These are phyloP conservation scores for Sphaerophoria rueppellii DNA, from an alignment of 2,888 invertebrate species.

Conservation along the genomic window DNA sequence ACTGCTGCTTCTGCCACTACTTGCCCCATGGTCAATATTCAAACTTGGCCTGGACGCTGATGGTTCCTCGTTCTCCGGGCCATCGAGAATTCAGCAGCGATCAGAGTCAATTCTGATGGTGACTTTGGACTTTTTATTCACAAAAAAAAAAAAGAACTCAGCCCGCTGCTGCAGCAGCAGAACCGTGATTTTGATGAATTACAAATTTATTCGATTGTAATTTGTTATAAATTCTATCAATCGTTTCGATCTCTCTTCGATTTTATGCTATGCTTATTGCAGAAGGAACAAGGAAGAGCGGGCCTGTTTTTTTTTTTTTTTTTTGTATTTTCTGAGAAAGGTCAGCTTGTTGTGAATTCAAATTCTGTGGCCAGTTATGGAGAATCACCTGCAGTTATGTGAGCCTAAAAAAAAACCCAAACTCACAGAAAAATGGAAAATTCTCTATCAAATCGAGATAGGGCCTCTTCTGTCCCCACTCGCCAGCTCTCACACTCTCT, in stretches of 20 bases:
- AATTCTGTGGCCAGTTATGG: conserved; percentile 12
- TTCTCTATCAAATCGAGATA: conserved; percentile 54
- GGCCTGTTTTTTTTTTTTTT: background rate
- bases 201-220: conserved; percentile 73
- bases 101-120: conserved; percentile 43
- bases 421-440: conserved; percentile 68
- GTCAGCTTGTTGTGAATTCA: conserved; percentile 44
- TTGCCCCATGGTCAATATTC: conserved; percentile 53
- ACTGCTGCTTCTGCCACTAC: conserved; percentile 45
- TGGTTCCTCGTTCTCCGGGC: background rate
- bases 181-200: conserved; percentile 71
- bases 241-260: conserved; percentile 71
- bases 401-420: conserved; percentile 41
- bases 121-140: conserved; percentile 59
- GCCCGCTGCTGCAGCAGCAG: background rate
- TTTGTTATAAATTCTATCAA: conserved; percentile 74
- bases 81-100: background rate
- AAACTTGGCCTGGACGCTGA: conserved; percentile 59
- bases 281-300: too few relatives aligned
- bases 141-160: too few relatives aligned
- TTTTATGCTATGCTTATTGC: conserved; percentile 22
- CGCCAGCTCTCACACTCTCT: conserved; percentile 12
- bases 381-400: conserved; percentile 64
- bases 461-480: conserved; percentile 12
- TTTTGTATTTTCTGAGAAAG: conserved; percentile 59